These are phyloP conservation scores for Xanthia togata DNA, from an alignment of 2,888 invertebrate genomes.

Conservation along the genomic window DNA sequence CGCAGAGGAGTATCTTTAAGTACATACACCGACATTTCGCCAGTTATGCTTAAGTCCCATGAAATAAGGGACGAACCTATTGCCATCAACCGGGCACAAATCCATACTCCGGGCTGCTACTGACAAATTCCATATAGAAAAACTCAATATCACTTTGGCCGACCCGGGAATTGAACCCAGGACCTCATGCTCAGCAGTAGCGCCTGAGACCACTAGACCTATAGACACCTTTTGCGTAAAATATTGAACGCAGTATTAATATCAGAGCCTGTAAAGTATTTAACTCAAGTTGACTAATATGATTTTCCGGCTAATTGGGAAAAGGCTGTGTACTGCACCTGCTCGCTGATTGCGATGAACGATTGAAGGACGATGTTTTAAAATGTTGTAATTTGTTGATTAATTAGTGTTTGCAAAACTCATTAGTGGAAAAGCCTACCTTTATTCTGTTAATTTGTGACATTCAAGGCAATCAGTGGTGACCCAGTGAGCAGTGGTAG, in stretches of 20 bases:
- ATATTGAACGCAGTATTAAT: constrained; percentile 29
- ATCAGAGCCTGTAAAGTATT: constrained; percentile 39
- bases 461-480: not conserved
- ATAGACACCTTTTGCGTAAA: not conserved
- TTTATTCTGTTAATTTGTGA: not conserved
- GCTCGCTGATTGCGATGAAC: constrained; percentile 25
- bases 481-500: too few species aligned
- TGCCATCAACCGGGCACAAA: too few species aligned
- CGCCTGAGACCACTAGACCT: not conserved
- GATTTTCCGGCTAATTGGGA: constrained; percentile 48
- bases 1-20: too few species aligned
- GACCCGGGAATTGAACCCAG: too few species aligned
- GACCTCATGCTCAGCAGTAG: too few species aligned
- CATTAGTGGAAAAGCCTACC: not conserved
- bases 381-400: not conserved
- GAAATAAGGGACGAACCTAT: too few species aligned
- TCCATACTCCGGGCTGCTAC: too few species aligned
- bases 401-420: not conserved
- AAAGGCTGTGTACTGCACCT: constrained; percentile 39
- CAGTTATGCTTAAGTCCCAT: too few species aligned
- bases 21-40: too few species aligned
- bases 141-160: too few species aligned
- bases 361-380: constrained; percentile 18
- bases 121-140: too few species aligned
- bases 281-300: constrained; percentile 47